These are phyloP conservation scores for Falco punctatus DNA, from an alignment of 2,113 vertebrate species.

Conservation along the genomic window DNA sequence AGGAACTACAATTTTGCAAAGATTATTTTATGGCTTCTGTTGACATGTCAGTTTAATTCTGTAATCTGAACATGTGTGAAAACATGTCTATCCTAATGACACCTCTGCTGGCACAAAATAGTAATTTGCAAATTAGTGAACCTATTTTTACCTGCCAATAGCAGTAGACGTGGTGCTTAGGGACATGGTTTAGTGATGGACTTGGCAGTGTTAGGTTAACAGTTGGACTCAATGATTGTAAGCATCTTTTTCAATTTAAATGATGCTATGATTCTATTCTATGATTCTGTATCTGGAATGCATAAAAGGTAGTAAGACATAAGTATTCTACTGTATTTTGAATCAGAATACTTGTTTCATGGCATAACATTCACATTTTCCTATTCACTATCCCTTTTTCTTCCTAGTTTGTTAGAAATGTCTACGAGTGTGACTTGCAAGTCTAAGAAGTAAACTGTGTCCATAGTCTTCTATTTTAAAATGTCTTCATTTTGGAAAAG, in stretches of 20 bases:
- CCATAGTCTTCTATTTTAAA: neutral
- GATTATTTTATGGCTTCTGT: neutral
- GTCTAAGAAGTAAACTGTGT: fast-evolving
- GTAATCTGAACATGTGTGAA: neutral
- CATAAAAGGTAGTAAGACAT: neutral
- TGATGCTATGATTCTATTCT: neutral
- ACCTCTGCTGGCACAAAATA: neutral
- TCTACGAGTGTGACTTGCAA: neutral
- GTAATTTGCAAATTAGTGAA: neutral
- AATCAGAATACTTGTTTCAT: neutral
- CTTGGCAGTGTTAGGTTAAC: neutral
- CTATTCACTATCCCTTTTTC: neutral
- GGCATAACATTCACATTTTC: neutral
- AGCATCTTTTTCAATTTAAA: neutral
- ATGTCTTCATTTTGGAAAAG: neutral
- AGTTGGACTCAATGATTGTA: fast-evolving
- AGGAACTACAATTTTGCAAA: neutral
- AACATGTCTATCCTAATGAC: neutral
- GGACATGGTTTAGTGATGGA: neutral
- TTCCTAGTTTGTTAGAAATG: neutral
- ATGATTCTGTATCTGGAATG: neutral
- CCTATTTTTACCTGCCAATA: neutral
- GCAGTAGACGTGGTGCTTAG: neutral
- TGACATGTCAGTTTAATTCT: neutral
- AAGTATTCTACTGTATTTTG: neutral